Conservation (phyloP, 2,113 vertebrate species). For the Cromileptes altivelis region DNA sequence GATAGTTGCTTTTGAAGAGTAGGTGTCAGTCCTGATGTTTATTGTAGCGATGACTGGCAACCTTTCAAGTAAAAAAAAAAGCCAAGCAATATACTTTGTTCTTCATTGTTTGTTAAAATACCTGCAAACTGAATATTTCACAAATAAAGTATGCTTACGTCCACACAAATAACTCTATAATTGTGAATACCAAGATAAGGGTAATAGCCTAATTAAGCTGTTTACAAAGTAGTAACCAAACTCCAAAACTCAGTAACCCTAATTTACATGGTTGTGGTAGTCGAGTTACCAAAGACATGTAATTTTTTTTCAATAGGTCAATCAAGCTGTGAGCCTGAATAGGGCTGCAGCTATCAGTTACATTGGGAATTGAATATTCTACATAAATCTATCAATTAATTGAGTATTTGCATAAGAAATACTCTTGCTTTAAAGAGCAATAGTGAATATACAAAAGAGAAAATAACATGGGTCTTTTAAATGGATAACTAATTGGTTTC, state of each 20-base stretch:
- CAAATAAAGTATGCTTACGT: constrained; percentile 5
- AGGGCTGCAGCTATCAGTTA: no score
- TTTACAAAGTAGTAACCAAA: neutral
- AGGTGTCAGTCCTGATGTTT: constrained; percentile 33
- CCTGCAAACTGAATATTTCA: neutral
- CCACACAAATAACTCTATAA: neutral
- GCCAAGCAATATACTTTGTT: neutral
- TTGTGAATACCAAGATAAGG: constrained; percentile 13
- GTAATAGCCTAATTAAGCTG: neutral
- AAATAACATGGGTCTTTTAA: no score
- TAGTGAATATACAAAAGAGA: no score
- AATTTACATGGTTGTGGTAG: neutral
- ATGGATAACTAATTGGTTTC: no score
- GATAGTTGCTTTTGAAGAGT: constrained; percentile 21
- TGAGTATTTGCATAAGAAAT: no score
- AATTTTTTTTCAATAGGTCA: neutral
- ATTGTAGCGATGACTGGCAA: constrained; percentile 11
- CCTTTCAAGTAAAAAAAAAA: neutral
- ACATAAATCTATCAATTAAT: no score
- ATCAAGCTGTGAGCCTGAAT: neutral
- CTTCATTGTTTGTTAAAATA: constrained; percentile 5
- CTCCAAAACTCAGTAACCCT: neutral
- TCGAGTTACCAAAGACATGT: neutral
- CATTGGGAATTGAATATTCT: no score
- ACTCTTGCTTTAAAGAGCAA: no score